Base-by-base conservation (phyloP, 2,888 invertebrate species). In the Eristalis tenax region DNA sequence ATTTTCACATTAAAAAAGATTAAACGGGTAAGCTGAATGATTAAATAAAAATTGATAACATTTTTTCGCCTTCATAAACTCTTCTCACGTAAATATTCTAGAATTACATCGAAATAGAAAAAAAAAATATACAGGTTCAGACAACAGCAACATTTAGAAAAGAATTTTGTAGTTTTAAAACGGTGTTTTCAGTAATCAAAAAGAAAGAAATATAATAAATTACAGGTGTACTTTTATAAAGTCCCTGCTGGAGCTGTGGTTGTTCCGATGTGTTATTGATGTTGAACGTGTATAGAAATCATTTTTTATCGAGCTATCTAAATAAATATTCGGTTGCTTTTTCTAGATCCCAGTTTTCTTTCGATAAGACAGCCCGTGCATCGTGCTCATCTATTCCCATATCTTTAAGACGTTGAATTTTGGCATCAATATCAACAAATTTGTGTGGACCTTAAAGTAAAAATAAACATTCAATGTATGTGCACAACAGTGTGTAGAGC, bases 341-440 rank as follows among this genome's bases (percentile, higher is more conserved):
- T 93, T 97, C 97, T 91, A 98, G 94, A 91, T 98, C 97, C 99
- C 99, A 99, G 93, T 98, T 96, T 92, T 96, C 97, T 63, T 97
- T 96, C 73, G 98, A 98, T 73, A 99, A 94, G 38, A 98, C 98
- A 64, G 97, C 97, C 89, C 98, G 94, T 35, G 98, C 98, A 92
- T 96, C 96, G 90, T 97, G 96, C 93, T 97, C 97, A 90, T 97
- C 97, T 75, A 99, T 95, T 68, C 99, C 99, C 98, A 99, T 99
- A 91, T 98, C 98, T 91, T 96, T 95, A 89, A 99, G 94, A 91
- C 97, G 96, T 92, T 96, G 95, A 90, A 99, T 97, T 94, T 98
- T 98, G 89, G 96, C 95, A 93, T 97, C 96, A 94, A 97, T 97
- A 89, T 98, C 98, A 88, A 94, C 94, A 94, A 95, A 96, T 91